Conservation (phyloP, 2,113 vertebrate species). For the Xenus cinereus region DNA sequence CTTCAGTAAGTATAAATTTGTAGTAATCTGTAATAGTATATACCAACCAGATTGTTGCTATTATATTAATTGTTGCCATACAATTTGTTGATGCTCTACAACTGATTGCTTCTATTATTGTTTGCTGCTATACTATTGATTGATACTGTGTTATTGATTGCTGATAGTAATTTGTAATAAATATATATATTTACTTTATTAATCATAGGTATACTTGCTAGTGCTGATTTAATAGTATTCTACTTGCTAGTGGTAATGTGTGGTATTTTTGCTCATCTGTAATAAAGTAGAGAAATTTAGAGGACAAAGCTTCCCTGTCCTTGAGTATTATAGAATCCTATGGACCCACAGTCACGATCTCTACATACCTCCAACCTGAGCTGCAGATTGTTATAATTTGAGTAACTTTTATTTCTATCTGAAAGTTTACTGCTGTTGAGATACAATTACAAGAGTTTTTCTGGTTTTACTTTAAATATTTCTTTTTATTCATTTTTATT, state of each 20-base stretch:
- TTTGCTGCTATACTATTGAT: neutral
- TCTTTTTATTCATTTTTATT: too few relatives aligned
- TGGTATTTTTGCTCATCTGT: neutral
- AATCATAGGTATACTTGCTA: neutral
- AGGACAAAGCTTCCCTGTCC: neutral
- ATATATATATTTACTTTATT: neutral
- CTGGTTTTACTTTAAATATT: neutral
- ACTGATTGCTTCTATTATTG: neutral
- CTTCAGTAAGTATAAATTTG: neutral
- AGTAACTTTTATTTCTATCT: neutral
- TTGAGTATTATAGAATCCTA: rapidly evolving
- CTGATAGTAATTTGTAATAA: neutral
- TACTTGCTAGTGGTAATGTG: neutral
- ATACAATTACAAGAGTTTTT: neutral
- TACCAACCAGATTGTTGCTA: neutral
- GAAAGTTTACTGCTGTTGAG: neutral
- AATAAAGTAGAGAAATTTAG: neutral
- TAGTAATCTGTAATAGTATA: neutral
- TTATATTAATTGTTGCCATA: neutral
- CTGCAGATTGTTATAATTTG: neutral
- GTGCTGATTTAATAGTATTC: neutral
- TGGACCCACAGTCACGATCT: neutral
- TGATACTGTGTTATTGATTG: neutral
- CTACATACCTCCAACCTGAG: neutral
- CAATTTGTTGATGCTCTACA: neutral